Conservation (phyloP, 2,113 vertebrate species). For the Eudyptes chrysolophus region DNA sequence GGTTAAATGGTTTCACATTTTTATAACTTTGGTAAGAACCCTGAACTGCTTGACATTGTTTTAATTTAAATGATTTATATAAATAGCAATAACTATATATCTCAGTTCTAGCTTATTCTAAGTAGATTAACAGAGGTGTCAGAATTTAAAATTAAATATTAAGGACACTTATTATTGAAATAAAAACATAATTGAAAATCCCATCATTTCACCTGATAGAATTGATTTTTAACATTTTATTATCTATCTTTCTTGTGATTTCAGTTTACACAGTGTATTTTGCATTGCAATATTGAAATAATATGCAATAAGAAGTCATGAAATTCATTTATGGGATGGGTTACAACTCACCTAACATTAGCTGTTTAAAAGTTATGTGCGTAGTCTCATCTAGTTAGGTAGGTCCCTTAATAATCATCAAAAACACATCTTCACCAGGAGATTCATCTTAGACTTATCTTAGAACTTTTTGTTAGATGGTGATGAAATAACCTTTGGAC, state of each 20-base stretch:
- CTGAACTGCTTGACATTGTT: neutral
- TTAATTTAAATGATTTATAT: neutral
- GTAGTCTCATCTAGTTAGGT: neutral
- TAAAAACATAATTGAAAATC: neutral
- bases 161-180: neutral
- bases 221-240: neutral
- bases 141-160: conserved; percentile 13
- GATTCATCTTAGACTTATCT: neutral
- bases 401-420: neutral
- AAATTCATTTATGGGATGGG: neutral
- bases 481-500: neutral
- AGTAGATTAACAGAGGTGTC: neutral
- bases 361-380: neutral
- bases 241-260: neutral
- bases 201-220: neutral
- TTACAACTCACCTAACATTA: neutral
- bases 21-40: neutral
- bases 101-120: neutral
- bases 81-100: neutral
- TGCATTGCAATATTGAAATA: neutral
- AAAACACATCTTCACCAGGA: neutral
- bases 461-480: neutral
- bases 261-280: neutral
- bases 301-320: neutral
- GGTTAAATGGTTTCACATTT: neutral